These are phyloP conservation scores for Torymus auratus DNA, from an alignment of 2,888 invertebrate species.

Conservation along the genomic window DNA sequence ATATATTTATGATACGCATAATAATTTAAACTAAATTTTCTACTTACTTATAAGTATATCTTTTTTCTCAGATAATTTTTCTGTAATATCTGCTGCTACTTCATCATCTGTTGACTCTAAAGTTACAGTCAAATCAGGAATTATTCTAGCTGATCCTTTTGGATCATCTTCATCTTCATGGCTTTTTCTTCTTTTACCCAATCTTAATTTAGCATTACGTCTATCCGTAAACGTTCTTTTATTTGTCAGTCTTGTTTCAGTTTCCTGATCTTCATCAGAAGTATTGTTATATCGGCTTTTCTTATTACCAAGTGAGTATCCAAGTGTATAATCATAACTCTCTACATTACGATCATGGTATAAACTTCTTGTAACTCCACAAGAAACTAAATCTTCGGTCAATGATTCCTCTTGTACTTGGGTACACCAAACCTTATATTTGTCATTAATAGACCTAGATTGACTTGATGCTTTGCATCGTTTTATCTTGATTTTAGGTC, in stretches of 20 bases:
- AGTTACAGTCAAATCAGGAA: conserved; percentile 80
- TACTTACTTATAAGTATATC: conserved; percentile 84
- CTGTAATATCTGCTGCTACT: conserved; percentile 84
- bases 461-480: conserved; percentile 74
- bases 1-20: background rate
- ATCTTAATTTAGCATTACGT: conserved; percentile 79
- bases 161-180: conserved; percentile 75
- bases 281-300: conserved; percentile 76
- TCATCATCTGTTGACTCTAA: conserved; percentile 79
- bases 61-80: conserved; percentile 86
- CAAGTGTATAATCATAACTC: conserved; percentile 85
- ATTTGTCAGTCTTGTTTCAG: conserved; percentile 74
- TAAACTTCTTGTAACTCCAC: conserved; percentile 85
- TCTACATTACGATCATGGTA: conserved; percentile 84
- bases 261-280: conserved; percentile 78
- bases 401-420: conserved; percentile 87
- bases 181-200: conserved; percentile 76
- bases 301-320: conserved; percentile 66
- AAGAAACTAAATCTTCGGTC: conserved; percentile 86
- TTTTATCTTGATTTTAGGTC: conserved; percentile 78
- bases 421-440: conserved; percentile 88
- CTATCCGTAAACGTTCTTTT: conserved; percentile 81
- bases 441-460: conserved; percentile 79
- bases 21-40: background rate
- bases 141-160: conserved; percentile 79